A percentile compares a stretch with the other conserved stretches of the same genome.
These are phyloP conservation scores for chimpanzee (Pan troglodytes) DNA, from an alignment of 2,113 vertebrate species.

Conservation along the genomic window NHGRI_mPanTro3-v2.1_pri NC_072421.2:119235001-119235500, in stretches of 20 bases:
- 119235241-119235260: background rate
- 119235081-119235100: background rate
- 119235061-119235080: background rate
- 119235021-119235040: background rate
- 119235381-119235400: background rate
- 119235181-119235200: background rate
- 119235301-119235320: background rate
- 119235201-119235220: background rate
- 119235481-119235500: background rate
- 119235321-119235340: conserved; percentile 1
- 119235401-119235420: conserved; percentile 1
- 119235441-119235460: background rate
- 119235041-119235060: background rate
- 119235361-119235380: background rate
- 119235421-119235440: conserved; percentile 1
- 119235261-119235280: background rate
- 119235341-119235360: background rate
- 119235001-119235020: background rate
- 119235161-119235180: background rate
- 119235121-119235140: background rate
- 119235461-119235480: background rate
- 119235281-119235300: background rate
- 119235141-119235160: background rate
- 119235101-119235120: background rate
- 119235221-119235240: conserved; percentile 12